These are phyloP conservation scores for Ceyx melanurus DNA, from an alignment of 2,113 vertebrate species.

Conservation along the genomic window DNA sequence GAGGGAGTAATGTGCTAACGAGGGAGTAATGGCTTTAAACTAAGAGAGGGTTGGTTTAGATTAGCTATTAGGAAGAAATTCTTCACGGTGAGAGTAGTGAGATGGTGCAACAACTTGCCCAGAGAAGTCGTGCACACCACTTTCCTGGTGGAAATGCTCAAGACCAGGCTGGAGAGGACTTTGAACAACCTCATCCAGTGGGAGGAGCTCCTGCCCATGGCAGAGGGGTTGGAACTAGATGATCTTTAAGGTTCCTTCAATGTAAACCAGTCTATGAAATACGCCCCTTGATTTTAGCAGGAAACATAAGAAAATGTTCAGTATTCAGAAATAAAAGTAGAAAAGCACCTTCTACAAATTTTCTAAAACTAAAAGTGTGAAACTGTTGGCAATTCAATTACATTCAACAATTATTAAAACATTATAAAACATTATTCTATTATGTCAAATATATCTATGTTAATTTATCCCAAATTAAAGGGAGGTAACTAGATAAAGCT, in stretches of 20 bases:
- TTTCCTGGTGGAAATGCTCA: not conserved
- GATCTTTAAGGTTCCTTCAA: not conserved
- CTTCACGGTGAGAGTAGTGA: not conserved
- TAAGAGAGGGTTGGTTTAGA: not conserved
- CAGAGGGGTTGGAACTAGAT: not conserved
- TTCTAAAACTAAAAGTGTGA: not conserved
- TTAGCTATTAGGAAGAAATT: not conserved
- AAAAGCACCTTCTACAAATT: not conserved
- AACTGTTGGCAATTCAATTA: not conserved
- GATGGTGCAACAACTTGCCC: not conserved
- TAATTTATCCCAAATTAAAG: not conserved
- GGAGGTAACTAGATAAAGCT: not conserved
- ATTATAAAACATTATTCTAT: not conserved
- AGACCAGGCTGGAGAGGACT: not conserved
- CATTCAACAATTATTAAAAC: not conserved
- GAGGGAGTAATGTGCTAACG: not conserved
- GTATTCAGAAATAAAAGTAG: not conserved
- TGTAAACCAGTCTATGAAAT: not conserved
- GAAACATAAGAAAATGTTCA: not conserved
- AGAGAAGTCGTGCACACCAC: not conserved
- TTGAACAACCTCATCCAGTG: not conserved
- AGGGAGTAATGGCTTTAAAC: not conserved
- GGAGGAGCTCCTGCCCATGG: not conserved
- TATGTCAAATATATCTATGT: not conserved
- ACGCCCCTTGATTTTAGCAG: not conserved